Conservation (phyloP, 2,797 vertebrate species). For the Melanotaenia nigrans region DNA sequence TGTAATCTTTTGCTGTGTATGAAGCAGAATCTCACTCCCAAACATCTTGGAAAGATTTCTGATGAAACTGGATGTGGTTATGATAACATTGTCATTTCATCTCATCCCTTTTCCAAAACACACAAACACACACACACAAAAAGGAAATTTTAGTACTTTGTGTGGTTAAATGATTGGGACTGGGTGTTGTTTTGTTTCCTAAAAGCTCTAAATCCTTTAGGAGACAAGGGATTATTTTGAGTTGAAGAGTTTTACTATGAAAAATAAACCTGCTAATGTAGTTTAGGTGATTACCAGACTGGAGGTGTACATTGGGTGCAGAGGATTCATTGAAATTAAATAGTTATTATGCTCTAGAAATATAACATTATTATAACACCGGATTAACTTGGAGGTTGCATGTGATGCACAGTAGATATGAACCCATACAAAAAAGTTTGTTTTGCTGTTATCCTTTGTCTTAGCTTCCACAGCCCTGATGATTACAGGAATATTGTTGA, state of each 20-base stretch:
- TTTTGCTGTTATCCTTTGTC: background rate
- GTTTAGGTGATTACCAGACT: constrained; percentile 22
- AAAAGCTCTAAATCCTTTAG: constrained; percentile 13
- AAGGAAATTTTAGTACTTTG: constrained; percentile 1
- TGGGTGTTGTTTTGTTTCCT: constrained; percentile 3
- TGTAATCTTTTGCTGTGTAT: background rate
- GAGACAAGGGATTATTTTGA: constrained; percentile 23
- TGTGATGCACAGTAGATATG: background rate
- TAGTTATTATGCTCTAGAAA: background rate
- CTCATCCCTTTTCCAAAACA: no score
- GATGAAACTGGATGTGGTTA: background rate
- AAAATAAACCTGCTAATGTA: constrained; percentile 20
- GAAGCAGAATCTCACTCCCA: background rate
- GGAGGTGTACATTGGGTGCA: background rate
- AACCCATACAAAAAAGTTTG: background rate
- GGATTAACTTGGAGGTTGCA: no score
- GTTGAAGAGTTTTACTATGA: constrained; percentile 36
- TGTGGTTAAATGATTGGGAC: constrained; percentile 1
- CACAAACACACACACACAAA: no score
- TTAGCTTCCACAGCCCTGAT: background rate
- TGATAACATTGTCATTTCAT: constrained; percentile 1
- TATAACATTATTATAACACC: background rate
- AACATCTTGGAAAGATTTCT: constrained; percentile 4
- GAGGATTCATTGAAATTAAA: constrained; percentile 26
- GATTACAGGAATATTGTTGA: no score